phyloP scores from a whole-genome alignment of 2,113 vertebrate genomes.

The Scomber colias region DNA sequence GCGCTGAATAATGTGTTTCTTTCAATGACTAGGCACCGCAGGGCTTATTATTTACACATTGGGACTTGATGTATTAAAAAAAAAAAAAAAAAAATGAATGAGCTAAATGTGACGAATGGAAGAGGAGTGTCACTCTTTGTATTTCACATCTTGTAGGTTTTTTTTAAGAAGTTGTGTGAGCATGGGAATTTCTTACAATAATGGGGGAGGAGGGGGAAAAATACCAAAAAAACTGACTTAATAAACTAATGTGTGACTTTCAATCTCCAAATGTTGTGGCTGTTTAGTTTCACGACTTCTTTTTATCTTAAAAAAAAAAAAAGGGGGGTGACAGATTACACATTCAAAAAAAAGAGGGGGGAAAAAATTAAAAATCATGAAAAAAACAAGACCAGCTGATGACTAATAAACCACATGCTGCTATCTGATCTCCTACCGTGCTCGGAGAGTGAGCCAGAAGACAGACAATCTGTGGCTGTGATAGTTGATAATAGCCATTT shows the following conservation, averaged over 20 bases:
- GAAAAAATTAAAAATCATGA: conserved; percentile 25
- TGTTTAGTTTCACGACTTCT: conserved; percentile 9
- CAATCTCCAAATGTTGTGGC: conserved; percentile 14
- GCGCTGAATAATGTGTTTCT: neutral
- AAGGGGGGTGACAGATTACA: neutral
- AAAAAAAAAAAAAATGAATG: no score
- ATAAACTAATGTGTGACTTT: neutral
- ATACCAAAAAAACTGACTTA: no score
- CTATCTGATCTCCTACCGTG: conserved; percentile 51
- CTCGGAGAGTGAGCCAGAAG: conserved; percentile 46
- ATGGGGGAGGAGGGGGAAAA: no score
- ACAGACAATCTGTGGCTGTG: conserved; percentile 48
- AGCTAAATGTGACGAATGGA: neutral
- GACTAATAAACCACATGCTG: conserved; percentile 74
- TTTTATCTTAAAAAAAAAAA: neutral
- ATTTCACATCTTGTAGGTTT: no score
- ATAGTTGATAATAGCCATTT: conserved; percentile 57
- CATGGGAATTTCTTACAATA: neutral
- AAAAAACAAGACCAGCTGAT: conserved; percentile 30
- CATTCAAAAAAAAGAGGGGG: neutral
- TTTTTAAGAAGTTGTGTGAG: neutral
- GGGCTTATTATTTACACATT: neutral
- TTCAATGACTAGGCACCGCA: neutral
- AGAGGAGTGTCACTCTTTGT: no score
- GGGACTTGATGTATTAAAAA: neutral